These are phyloP conservation scores for Boloria selene DNA, from an alignment of 2,888 invertebrate genomes.

Conservation along the genomic window DNA sequence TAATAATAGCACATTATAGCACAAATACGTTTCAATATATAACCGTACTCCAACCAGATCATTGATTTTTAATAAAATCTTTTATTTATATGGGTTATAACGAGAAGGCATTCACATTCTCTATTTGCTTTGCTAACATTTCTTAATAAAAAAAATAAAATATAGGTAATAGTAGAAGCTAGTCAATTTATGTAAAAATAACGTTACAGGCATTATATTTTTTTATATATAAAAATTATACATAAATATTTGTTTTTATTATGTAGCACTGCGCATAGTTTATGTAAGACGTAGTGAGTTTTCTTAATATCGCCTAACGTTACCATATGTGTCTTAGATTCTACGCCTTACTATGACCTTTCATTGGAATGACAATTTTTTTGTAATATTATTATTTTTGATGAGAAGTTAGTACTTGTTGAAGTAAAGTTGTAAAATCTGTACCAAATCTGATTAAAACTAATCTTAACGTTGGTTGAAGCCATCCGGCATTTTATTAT, in stretches of 20 bases:
- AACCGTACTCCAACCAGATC: slow-evolving; percentile 24
- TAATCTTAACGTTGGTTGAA: no score
- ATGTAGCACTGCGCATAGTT: slow-evolving; percentile 4
- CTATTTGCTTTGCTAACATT: not conserved
- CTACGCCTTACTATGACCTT: no score
- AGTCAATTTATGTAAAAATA: not conserved
- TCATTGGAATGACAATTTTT: no score
- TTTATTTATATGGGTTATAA: slow-evolving; percentile 6
- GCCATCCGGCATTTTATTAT: no score
- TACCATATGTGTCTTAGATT: no score
- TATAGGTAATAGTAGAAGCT: no score
- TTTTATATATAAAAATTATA: not conserved
- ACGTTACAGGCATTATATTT: not conserved
- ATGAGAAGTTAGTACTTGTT: no score
- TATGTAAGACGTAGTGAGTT: not conserved
- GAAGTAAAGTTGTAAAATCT: no score
- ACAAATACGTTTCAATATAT: not conserved
- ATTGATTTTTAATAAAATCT: slow-evolving; percentile 49
- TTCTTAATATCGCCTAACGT: not conserved
- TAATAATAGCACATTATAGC: no score
- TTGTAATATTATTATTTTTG: no score
- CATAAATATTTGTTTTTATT: slow-evolving; percentile 1
- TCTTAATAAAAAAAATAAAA: no score
- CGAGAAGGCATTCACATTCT: slow-evolving; percentile 8
- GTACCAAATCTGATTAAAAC: no score